phyloP scores from a whole-genome alignment of 1,140 invertebrate species.

The Linepithema humile region DNA sequence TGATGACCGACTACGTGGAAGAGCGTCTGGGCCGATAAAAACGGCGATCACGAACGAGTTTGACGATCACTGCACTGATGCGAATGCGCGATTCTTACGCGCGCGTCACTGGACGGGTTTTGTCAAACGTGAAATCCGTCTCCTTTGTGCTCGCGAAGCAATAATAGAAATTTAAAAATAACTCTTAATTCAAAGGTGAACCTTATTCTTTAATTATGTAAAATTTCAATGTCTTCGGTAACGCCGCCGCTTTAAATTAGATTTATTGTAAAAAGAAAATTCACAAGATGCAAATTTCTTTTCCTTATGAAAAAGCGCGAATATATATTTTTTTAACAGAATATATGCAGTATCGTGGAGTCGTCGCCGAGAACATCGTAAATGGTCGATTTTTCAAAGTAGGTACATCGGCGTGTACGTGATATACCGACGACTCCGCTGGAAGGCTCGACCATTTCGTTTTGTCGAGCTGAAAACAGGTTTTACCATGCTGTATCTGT shows the following conservation, averaged over 20 bases:
- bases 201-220: not conserved
- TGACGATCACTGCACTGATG: slow-evolving; percentile 4
- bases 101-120: slow-evolving; percentile 15
- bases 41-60: slow-evolving; percentile 21
- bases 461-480: slow-evolving; percentile 48
- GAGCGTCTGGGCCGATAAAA: slow-evolving; percentile 43
- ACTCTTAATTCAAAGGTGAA: not conserved
- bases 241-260: not conserved
- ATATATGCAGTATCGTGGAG: not conserved
- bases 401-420: slow-evolving; percentile 35
- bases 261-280: not conserved
- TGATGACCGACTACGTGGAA: slow-evolving; percentile 41
- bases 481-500: slow-evolving; percentile 20
- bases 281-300: not conserved
- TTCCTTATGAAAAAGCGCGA: not conserved
- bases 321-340: not conserved
- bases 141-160: not conserved
- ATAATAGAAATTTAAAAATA: not conserved
- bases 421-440: slow-evolving; percentile 32
- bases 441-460: slow-evolving; percentile 38
- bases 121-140: slow-evolving; percentile 3
- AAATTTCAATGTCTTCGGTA: not conserved
- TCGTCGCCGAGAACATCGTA: not conserved
- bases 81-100: slow-evolving; percentile 13
- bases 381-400: slow-evolving; percentile 37